phyloP scores from a whole-genome alignment of 2,888 invertebrate genomes.

The Andrena chrysosceles region DNA sequence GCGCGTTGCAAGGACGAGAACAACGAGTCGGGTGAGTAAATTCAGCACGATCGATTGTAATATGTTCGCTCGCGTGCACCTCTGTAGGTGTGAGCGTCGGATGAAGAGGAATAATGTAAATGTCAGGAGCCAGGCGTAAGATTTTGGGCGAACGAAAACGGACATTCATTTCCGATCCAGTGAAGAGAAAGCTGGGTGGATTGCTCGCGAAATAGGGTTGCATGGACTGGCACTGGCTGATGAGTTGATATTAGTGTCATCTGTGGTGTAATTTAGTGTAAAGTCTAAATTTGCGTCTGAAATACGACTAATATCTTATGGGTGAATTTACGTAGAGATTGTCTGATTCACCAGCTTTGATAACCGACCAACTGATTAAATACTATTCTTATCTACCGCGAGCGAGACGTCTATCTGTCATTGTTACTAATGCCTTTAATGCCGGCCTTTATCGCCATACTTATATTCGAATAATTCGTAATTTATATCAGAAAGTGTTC shows the following conservation, averaged over 20 bases:
- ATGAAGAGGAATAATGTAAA: not conserved
- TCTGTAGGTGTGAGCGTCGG: not conserved
- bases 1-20: conserved; percentile 33
- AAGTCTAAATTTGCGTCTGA: not conserved
- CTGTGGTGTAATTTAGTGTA: not conserved
- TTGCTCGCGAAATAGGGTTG: not conserved
- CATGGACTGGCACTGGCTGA: not conserved
- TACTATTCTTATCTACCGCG: conserved; percentile 4
- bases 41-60: conserved; percentile 53
- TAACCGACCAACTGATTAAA: conserved; percentile 47
- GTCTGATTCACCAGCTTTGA: not conserved
- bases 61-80: not conserved
- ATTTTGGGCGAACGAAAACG: not conserved
- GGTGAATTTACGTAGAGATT: not conserved
- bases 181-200: not conserved
- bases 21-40: conserved; percentile 49
- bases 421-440: not conserved
- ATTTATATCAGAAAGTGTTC: too few relatives aligned
- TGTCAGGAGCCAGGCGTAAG: not conserved
- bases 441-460: not conserved
- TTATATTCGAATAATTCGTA: too few relatives aligned
- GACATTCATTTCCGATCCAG: not conserved
- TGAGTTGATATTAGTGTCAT: not conserved
- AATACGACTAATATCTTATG: too few relatives aligned
- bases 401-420: not conserved